A percentile compares a stretch with the other conserved stretches of the same genome.
These are phyloP conservation scores for Folsomia manolachei DNA, from an alignment of 2,888 invertebrate genomes.

Conservation along the genomic window DNA sequence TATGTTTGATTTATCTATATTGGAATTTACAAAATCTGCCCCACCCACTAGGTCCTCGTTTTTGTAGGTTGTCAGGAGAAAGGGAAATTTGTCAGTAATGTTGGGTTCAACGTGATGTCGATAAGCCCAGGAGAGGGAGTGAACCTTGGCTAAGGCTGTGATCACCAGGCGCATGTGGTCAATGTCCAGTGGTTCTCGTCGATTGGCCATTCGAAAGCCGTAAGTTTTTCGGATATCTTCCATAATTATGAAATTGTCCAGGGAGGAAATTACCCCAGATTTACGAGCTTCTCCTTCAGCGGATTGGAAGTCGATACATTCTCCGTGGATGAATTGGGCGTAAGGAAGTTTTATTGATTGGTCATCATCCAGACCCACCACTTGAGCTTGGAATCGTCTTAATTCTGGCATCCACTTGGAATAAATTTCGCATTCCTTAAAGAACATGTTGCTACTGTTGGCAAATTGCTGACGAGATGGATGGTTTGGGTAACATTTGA, in stretches of 20 bases:
- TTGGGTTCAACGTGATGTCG: conserved; percentile 8
- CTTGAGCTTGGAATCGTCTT: conserved; percentile 24
- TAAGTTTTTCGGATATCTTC: conserved; percentile 19
- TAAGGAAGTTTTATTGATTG: conserved; percentile 3
- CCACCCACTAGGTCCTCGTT: no score
- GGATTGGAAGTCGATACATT: background rate
- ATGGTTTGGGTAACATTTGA: conserved; percentile 38
- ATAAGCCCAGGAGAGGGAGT: conserved; percentile 38
- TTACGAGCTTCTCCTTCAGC: no score
- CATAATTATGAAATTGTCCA: conserved; percentile 30
- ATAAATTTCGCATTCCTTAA: conserved; percentile 33
- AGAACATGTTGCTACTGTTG: conserved; percentile 29
- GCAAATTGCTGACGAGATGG: conserved; percentile 30
- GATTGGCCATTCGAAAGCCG: conserved; percentile 21
- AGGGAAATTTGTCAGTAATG: conserved; percentile 5
- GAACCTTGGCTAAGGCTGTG: conserved; percentile 25
- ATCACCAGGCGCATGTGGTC: conserved; percentile 25
- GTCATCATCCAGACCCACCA: background rate
- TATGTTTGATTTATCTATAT: conserved; percentile 7
- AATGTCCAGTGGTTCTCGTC: conserved; percentile 18
- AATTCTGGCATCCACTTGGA: conserved; percentile 24
- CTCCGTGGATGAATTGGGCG: conserved; percentile 2
- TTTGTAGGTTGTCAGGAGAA: background rate
- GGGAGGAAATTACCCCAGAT: no score
- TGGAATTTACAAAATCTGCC: no score